These are phyloP conservation scores for Acleris holmiana DNA, from an alignment of 2,888 invertebrate genomes.

Conservation along the genomic window DNA sequence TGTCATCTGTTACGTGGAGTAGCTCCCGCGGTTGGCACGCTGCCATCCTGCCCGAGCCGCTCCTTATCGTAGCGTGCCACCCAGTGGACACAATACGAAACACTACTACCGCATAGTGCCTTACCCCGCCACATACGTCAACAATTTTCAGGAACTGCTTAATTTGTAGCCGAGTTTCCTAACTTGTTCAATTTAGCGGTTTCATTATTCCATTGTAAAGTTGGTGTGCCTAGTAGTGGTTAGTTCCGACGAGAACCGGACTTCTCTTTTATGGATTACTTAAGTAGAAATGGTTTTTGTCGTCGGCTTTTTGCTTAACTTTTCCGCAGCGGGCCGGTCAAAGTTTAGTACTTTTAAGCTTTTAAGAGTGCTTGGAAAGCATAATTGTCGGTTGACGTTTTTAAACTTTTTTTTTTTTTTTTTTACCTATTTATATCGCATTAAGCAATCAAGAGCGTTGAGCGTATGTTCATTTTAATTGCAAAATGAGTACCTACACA, in stretches of 20 bases:
- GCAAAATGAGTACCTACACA: no score
- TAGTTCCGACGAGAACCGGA: constrained; percentile 11
- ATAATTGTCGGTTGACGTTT: no score
- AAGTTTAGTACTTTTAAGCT: constrained; percentile 1
- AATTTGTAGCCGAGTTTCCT: constrained; percentile 24
- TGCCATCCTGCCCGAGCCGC: constrained; percentile 41
- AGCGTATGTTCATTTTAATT: no score
- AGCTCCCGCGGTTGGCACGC: constrained; percentile 45
- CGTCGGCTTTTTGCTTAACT: constrained; percentile 3
- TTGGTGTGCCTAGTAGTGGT: constrained; percentile 3
- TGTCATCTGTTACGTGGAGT: constrained; percentile 44
- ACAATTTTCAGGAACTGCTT: constrained; percentile 29
- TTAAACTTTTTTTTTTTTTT: no score
- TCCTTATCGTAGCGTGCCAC: constrained; percentile 35
- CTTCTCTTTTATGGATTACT: constrained; percentile 13
- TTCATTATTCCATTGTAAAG: constrained; percentile 6
- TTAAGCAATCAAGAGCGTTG: no score
- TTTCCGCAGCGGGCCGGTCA: not conserved
- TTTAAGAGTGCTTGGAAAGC: not conserved
- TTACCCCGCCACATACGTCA: constrained; percentile 21
- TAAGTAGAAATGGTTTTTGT: constrained; percentile 11
- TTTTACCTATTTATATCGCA: no score
- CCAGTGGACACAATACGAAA: constrained; percentile 23
- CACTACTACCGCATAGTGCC: not conserved
- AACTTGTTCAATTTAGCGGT: constrained; percentile 15